Evolutionary conservation across 2,797 vertebrate species (phyloP).

Genomic region (Catamblyrhynchus diadema): DNA sequence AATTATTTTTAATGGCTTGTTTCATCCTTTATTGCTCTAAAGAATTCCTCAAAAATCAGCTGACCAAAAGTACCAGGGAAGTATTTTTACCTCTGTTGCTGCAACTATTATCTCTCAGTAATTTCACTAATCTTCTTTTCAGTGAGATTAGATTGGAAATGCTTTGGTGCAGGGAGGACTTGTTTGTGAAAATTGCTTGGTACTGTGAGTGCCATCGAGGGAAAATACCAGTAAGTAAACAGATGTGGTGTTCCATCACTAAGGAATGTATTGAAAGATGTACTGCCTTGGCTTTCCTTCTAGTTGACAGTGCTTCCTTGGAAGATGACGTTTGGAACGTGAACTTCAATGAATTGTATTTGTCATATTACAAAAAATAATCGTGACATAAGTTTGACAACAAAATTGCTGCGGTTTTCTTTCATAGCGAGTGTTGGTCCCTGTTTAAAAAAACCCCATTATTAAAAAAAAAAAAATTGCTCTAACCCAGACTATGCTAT

Average conservation of each 20-base stretch:
- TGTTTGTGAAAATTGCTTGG: neutral
- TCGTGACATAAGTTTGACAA: neutral
- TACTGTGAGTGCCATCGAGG: rapidly evolving
- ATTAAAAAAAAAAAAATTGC: neutral
- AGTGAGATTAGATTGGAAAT: constrained; percentile 14
- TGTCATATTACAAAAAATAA: neutral
- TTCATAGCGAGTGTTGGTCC: neutral
- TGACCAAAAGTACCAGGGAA: neutral
- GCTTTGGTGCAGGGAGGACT: neutral
- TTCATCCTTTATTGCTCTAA: constrained; percentile 34
- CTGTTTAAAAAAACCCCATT: neutral
- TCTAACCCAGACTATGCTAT: neutral
- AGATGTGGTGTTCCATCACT: neutral
- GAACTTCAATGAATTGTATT: neutral
- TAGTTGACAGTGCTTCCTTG: neutral
- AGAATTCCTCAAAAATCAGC: constrained; percentile 46
- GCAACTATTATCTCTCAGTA: neutral
- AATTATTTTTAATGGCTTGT: constrained; percentile 57
- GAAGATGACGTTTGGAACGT: neutral
- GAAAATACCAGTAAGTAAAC: neutral
- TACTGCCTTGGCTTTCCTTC: neutral
- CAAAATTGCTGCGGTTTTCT: neutral
- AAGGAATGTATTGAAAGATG: neutral
- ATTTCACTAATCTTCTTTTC: constrained; percentile 51
- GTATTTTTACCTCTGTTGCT: constrained; percentile 40